Base-by-base conservation (phyloP, 2,797 vertebrate genomes). In the Hypotaenidia philippensis region DNA sequence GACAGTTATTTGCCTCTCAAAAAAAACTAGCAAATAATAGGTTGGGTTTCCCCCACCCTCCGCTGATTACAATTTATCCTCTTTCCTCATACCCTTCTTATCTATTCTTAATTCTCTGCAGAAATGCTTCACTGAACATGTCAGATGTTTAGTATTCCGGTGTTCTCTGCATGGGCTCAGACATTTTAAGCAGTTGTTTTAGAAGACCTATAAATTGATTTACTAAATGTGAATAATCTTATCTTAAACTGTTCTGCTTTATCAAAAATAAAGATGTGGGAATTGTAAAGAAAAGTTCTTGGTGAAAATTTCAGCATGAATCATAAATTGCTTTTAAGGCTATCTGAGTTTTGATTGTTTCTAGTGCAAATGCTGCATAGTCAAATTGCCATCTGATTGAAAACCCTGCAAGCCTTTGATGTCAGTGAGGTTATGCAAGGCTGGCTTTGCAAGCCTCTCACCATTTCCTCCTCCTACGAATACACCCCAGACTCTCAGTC, bases 1-100 rank as follows among this genome's bases (percentile, higher is more conserved):
- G 50, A 71, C 84, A 83, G 71, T 94, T 96, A 83, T 75, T 96
- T 96, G 90, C 74, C 84, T 81, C 83, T 87, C 77, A 90, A 66
- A 96, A 96, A 96, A 96, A 66, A 13, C 41, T 52, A 57, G 52
- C 65, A 83, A 84, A 76, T 50, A 68, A 83, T 87, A 38, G 21
- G 50, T 47, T 90, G 82, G 49, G 25, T 66, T 88, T 38, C 2
- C 13, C 64, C 41, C 31, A 10, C 36, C 71, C 74, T 56, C 70
- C 83, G 57, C 83, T 95, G 60, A 52, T 91, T 92, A 41, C 27
- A 57, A 47, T 94, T 78, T 47, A 93, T 92, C 69, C 65, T 55
- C 53, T 60, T 91, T 83, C 81, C 86, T 94, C 57, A 40, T 93
- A 59, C 64, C 22, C 66, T 95, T 65, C 50, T 93, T 47, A 76